Percentiles rank a stretch among this genome's conserved stretches.
These are phyloP conservation scores for Arctocebus calabarensis DNA, from an alignment of 2,797 vertebrate species.

Conservation along the genomic window DNA sequence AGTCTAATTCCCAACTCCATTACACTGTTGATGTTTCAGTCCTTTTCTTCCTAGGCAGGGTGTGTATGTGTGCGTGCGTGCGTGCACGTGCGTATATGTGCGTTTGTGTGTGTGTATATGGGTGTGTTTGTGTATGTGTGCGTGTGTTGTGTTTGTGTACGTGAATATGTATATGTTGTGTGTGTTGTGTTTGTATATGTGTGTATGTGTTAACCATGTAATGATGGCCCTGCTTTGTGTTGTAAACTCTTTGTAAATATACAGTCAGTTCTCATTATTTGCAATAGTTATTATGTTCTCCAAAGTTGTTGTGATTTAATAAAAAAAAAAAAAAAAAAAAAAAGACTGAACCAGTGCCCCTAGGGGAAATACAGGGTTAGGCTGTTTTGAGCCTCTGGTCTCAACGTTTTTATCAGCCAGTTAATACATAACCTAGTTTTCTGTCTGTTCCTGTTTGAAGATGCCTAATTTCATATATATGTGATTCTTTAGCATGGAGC, in stretches of 20 bases:
- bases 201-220: neutral
- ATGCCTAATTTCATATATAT: neutral
- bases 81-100: too few species aligned
- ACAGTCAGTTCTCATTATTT: accelerated
- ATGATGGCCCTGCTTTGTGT: neutral
- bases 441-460: neutral
- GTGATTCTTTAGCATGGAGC: neutral
- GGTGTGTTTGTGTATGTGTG: too few species aligned
- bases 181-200: too few species aligned
- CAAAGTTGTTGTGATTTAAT: neutral
- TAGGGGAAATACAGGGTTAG: neutral
- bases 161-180: too few species aligned
- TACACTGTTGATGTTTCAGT: neutral
- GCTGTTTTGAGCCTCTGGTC: neutral
- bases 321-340: too few species aligned
- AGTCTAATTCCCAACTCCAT: neutral
- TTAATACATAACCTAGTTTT: neutral
- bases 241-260: neutral
- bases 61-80: neutral
- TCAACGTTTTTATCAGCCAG: neutral
- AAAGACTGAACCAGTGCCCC: neutral
- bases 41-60: neutral
- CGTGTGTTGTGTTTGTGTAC: too few species aligned
- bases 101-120: too few species aligned
- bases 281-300: accelerated